These are phyloP conservation scores for Meteorus colon DNA, from an alignment of 2,888 invertebrate genomes.

Conservation along the genomic window DNA sequence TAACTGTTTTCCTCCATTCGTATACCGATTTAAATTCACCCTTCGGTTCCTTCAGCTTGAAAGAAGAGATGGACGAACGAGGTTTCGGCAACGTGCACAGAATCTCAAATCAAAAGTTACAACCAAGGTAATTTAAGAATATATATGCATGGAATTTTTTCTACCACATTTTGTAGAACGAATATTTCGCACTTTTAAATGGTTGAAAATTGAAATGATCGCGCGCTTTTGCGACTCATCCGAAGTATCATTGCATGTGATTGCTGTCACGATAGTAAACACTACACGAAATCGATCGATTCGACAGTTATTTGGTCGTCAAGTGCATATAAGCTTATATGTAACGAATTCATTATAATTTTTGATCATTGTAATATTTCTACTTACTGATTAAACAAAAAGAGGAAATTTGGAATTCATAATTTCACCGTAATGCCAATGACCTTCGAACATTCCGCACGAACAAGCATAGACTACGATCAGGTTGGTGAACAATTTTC, in stretches of 20 bases:
- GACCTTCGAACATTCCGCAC: slow-evolving; percentile 47
- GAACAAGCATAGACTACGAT: slow-evolving; percentile 50
- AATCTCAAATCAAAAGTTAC: slow-evolving; percentile 13
- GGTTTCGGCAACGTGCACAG: slow-evolving; percentile 48
- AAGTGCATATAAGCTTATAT: slow-evolving; percentile 9
- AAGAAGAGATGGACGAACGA: slow-evolving; percentile 45
- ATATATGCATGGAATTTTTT: not conserved
- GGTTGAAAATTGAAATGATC: slow-evolving; percentile 39
- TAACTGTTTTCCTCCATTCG: not conserved
- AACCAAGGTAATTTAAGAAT: slow-evolving; percentile 42
- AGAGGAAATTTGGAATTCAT: not conserved
- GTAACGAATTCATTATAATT: not conserved
- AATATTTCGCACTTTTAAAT: not conserved
- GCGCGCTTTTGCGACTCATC: slow-evolving; percentile 36
- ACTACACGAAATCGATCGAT: slow-evolving; percentile 19
- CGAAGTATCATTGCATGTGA: slow-evolving; percentile 1
- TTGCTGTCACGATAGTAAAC: slow-evolving; percentile 14
- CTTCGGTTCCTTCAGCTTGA: slow-evolving; percentile 43
- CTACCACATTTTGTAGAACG: not conserved
- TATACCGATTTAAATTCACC: slow-evolving; percentile 6
- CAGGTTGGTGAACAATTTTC: slow-evolving; percentile 43
- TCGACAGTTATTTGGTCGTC: slow-evolving; percentile 29
- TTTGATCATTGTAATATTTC: not conserved
- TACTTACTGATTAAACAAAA: not conserved
- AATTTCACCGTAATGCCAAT: slow-evolving; percentile 45